Conservation (phyloP, 2,113 vertebrate genomes). For the Sylvicapra grimmia region DNA sequence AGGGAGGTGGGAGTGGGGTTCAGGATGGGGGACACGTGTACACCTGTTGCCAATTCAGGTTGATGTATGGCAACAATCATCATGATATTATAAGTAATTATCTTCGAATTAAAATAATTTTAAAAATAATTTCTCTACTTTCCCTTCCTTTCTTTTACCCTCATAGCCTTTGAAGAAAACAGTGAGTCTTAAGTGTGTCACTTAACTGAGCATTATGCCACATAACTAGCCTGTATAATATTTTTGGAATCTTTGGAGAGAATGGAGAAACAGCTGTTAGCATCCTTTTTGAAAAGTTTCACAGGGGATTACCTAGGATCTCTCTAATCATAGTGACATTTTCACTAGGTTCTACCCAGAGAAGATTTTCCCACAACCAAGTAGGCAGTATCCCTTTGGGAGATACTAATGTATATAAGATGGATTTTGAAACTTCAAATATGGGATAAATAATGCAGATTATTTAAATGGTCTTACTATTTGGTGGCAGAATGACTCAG, state of each 20-base stretch:
- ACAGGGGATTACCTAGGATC: background rate
- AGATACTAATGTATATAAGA: background rate
- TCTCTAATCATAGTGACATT: background rate
- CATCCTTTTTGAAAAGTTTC: background rate
- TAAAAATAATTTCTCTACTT: background rate
- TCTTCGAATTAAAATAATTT: background rate
- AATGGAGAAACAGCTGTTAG: background rate
- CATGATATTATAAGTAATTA: background rate
- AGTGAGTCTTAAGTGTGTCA: background rate
- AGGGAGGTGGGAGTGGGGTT: background rate
- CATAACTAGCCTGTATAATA: background rate
- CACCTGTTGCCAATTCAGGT: background rate
- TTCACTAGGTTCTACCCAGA: background rate
- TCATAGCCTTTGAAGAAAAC: background rate
- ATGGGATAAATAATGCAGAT: background rate
- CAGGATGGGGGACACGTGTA: background rate
- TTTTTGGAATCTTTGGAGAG: constrained; percentile 10
- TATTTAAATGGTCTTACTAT: constrained; percentile 17
- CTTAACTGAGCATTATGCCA: background rate
- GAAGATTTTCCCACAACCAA: background rate
- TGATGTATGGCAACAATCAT: background rate
- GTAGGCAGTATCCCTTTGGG: background rate
- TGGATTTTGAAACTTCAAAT: constrained; percentile 23
- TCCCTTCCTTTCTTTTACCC: background rate
- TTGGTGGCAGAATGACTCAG: constrained; percentile 27